phyloP scores from a whole-genome alignment of 2,888 invertebrate species.

The Acanthacorydalis orientalis region DNA sequence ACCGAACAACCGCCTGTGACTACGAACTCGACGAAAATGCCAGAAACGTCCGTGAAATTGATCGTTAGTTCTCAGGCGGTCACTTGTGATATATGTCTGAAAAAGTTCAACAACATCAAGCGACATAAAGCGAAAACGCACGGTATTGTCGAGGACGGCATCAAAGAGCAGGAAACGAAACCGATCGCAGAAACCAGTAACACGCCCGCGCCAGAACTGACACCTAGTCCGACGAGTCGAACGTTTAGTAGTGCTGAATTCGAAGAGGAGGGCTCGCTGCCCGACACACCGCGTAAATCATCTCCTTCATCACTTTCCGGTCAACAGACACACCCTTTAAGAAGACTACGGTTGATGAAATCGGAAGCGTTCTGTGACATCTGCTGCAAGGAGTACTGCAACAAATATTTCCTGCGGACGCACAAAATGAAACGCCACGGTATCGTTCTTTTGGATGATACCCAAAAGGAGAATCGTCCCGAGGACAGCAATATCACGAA shows the following conservation, averaged over 20 bases:
- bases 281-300: conserved; percentile 15
- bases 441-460: conserved; percentile 45
- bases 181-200: conserved; percentile 36
- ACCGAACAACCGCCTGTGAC: conserved; percentile 6
- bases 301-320: conserved; percentile 31
- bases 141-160: conserved; percentile 27
- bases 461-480: conserved; percentile 24
- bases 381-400: conserved; percentile 85
- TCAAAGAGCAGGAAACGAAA: conserved; percentile 51
- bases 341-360: conserved; percentile 64
- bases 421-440: conserved; percentile 92
- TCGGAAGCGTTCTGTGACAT: conserved; percentile 87
- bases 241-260: neutral
- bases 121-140: conserved; percentile 53
- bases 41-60: conserved; percentile 15
- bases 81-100: conserved; percentile 54
- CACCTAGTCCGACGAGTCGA: neutral
- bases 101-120: conserved; percentile 52
- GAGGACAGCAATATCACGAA: conserved; percentile 17
- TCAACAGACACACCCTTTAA: conserved; percentile 56
- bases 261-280: conserved; percentile 1
- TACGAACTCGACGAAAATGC: conserved; percentile 17
- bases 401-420: conserved; percentile 79
- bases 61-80: conserved; percentile 19
- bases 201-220: neutral